Conservation (phyloP, 2,888 invertebrate genomes). For the Chirona hameri region DNA sequence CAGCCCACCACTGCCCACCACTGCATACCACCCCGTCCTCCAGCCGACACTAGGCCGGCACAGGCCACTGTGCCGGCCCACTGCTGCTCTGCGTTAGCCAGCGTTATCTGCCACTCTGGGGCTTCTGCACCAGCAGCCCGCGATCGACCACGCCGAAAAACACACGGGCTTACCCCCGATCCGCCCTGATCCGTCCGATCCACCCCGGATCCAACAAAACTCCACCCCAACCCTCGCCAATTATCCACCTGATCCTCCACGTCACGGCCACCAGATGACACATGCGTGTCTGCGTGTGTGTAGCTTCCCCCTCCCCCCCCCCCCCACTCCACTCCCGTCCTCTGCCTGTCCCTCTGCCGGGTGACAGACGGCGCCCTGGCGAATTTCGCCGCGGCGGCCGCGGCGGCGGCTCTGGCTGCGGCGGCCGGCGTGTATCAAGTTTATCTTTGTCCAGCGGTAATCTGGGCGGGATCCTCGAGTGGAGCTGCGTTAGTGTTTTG, state of each 20-base stretch:
- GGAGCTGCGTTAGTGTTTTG: not conserved
- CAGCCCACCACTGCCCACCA: no score
- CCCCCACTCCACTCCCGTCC: not conserved
- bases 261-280: no score
- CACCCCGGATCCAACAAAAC: no score
- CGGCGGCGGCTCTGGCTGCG: not conserved
- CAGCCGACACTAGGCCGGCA: no score
- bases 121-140: not conserved
- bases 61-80: no score
- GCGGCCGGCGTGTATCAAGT: not conserved
- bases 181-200: no score
- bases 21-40: no score
- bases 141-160: not conserved
- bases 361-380: not conserved
- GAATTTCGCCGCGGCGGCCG: no score
- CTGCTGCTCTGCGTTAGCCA: not conserved
- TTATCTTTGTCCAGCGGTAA: conserved; percentile 5
- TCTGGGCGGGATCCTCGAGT: not conserved
- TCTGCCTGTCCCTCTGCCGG: not conserved
- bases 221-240: no score
- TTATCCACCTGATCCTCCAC: no score
- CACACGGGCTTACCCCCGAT: not conserved
- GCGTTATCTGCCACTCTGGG: not conserved
- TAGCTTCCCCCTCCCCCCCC: not conserved
- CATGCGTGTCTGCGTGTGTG: no score